phyloP scores from a whole-genome alignment of 2,113 vertebrate genomes.

The Cyphomyrus plagiostoma region DNA sequence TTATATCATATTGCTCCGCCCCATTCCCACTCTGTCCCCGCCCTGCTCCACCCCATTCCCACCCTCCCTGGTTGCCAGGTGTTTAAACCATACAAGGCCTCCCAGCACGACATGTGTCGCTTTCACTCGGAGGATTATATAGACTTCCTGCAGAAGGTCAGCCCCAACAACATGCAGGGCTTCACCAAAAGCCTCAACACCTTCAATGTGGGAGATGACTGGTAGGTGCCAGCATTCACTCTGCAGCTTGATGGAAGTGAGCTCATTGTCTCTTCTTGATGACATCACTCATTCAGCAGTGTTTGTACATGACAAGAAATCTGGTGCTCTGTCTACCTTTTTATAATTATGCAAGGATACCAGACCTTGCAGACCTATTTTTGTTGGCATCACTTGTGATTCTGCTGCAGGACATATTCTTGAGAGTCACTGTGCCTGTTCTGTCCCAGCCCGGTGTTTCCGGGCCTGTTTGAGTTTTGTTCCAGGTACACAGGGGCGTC shows the following conservation, averaged over 20 bases:
- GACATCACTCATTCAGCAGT: background rate
- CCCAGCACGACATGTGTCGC: conserved; percentile 97
- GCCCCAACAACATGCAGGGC: conserved; percentile 98
- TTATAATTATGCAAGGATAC: background rate
- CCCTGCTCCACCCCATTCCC: background rate
- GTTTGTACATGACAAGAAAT: background rate
- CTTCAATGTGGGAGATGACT: conserved; percentile 96
- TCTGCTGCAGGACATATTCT: background rate
- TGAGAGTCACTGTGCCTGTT: conserved; percentile 26
- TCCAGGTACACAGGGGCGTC: conserved; percentile 95
- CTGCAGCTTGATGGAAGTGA: background rate
- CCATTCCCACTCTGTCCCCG: background rate
- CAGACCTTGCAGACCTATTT: background rate
- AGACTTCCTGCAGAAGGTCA: conserved; percentile 95
- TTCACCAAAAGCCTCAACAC: conserved; percentile 98
- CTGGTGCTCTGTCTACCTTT: background rate
- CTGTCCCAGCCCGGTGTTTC: conserved; percentile 82
- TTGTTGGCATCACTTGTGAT: background rate
- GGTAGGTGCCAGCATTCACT: conserved; percentile 61
- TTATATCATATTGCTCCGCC: background rate
- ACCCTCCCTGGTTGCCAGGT: conserved; percentile 59
- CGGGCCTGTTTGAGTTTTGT: conserved; percentile 95
- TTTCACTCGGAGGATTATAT: conserved; percentile 99
- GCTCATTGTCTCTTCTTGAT: background rate
- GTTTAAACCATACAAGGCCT: conserved; percentile 96